phyloP scores from a whole-genome alignment of 2,797 vertebrate genomes.

The Lutjanus argentimaculatus region DNA sequence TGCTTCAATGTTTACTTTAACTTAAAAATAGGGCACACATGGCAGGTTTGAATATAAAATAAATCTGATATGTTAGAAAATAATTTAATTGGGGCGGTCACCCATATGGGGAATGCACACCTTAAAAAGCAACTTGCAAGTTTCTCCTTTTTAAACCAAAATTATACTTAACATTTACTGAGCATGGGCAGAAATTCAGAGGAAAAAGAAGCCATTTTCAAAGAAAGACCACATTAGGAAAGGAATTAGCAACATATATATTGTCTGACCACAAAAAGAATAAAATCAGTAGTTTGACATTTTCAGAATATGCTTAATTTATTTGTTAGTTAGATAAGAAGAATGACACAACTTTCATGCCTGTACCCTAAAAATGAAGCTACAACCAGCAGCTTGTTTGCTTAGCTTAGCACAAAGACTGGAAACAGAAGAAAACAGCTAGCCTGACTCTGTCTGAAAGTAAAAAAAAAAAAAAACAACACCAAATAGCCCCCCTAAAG shows the following conservation, averaged over 20 bases:
- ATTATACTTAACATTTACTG: no score
- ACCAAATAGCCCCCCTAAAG: not conserved
- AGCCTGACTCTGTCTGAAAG: not conserved
- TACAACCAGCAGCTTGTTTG: not conserved
- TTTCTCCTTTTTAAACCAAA: no score
- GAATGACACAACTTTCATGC: accelerated
- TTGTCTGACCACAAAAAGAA: not conserved
- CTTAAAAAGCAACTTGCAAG: no score
- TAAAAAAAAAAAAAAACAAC: not conserved
- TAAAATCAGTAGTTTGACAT: not conserved
- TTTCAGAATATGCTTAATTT: not conserved
- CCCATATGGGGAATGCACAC: not conserved
- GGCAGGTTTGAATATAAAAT: not conserved
- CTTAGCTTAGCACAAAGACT: slow-evolving; percentile 5
- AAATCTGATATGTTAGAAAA: not conserved
- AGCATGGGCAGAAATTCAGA: no score
- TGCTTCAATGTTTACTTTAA: not conserved
- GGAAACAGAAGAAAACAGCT: not conserved
- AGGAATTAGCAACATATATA: not conserved
- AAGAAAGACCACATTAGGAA: not conserved
- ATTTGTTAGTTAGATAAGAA: not conserved
- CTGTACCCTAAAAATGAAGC: not conserved
- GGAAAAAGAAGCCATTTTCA: no score
- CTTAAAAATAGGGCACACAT: no score
- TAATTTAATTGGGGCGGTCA: not conserved